Conservation (phyloP, 2,888 invertebrate species). For the Heliconius ismenius region DNA sequence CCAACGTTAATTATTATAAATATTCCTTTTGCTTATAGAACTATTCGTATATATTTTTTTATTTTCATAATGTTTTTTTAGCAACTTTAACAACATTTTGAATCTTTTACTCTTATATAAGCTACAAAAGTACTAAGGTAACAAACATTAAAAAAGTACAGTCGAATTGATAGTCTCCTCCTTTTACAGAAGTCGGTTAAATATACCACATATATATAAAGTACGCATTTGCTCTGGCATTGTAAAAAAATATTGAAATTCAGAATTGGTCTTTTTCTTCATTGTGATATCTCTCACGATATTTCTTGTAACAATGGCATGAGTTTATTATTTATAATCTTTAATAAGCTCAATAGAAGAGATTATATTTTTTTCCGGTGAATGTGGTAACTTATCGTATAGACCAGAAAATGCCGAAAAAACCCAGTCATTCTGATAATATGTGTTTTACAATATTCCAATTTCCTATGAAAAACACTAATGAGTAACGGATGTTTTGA, state of each 20-base stretch:
- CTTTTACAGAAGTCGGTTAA: background rate
- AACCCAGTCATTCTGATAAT: background rate
- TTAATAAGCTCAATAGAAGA: background rate
- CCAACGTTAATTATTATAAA: background rate
- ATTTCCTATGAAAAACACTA: background rate
- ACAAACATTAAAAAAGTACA: too few species aligned
- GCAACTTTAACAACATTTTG: background rate
- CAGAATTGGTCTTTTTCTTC: too few species aligned
- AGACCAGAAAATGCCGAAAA: background rate
- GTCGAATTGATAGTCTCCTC: too few species aligned
- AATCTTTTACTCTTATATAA: background rate
- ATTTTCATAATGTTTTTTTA: background rate
- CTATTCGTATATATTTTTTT: background rate
- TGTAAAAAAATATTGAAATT: background rate
- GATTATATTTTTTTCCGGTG: background rate
- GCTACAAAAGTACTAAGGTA: too few species aligned
- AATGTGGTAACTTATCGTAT: background rate
- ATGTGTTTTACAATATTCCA: background rate
- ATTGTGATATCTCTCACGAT: background rate
- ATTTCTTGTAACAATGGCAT: background rate
- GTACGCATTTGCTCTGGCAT: background rate
- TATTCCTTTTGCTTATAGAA: background rate
- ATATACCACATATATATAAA: background rate
- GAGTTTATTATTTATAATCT: background rate
- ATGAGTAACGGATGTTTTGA: constrained; percentile 51